phyloP scores from a whole-genome alignment of 1,140 invertebrate genomes.

The Gonatopus flavifemur region DNA sequence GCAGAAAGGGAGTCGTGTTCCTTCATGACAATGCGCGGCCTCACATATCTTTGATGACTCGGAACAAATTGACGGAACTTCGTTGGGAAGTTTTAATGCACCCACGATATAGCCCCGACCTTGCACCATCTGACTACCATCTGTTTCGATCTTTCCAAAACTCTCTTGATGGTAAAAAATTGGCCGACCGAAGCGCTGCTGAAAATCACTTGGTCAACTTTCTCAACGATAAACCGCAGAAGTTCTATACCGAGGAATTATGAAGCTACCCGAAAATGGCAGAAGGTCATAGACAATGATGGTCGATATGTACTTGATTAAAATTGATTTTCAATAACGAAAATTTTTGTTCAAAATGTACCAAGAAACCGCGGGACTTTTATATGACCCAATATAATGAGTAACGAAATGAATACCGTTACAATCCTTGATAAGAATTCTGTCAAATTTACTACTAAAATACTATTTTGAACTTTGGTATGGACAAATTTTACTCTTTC shows the following conservation, averaged over 20 bases:
- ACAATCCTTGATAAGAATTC: too few relatives aligned
- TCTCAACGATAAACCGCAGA: conserved; percentile 22
- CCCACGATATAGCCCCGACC: neutral
- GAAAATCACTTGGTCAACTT: conserved; percentile 25
- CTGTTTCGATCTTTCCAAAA: neutral
- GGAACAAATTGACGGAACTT: conserved; percentile 11
- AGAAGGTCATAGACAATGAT: conserved; percentile 27
- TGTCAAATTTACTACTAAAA: too few relatives aligned
- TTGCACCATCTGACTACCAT: neutral
- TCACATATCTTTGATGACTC: conserved; percentile 10
- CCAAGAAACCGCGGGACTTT: too few relatives aligned
- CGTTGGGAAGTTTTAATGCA: conserved; percentile 1
- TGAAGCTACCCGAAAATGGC: conserved; percentile 23
- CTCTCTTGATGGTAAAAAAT: neutral
- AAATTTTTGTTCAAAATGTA: too few relatives aligned
- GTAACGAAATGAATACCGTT: too few relatives aligned
- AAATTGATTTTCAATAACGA: too few relatives aligned
- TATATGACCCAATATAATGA: too few relatives aligned
- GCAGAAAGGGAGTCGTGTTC: conserved; percentile 20
- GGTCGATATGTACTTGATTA: conserved; percentile 16
- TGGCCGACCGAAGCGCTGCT: neutral
- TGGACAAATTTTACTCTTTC: too few relatives aligned
- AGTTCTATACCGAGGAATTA: conserved; percentile 31
- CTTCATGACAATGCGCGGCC: conserved; percentile 20
- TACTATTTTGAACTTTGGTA: too few relatives aligned